A percentile compares a stretch with the other conserved stretches of the same genome.
Conservation (phyloP, 30 jellyfish, hydroid and myxozoan genomes). For the Cassiopea xamachana region DNA sequence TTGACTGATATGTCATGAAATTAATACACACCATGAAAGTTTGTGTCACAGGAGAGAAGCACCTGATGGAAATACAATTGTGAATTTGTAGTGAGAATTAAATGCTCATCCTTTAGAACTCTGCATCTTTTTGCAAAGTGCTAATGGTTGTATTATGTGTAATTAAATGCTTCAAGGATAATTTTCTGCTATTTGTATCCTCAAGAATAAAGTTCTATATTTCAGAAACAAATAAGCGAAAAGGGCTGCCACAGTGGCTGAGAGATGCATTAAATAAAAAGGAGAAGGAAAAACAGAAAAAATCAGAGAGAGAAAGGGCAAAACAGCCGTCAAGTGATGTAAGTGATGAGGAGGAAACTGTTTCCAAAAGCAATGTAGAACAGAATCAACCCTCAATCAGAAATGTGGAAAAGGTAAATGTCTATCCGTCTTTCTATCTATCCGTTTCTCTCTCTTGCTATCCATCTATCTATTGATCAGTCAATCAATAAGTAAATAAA, state of each 20-base stretch:
- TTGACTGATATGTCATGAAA: too few species aligned
- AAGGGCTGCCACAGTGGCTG: slow-evolving; percentile 89
- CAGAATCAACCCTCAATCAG: not conserved
- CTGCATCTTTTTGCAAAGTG: too few species aligned
- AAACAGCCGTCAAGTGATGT: slow-evolving; percentile 21
- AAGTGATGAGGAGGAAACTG: slow-evolving; percentile 17
- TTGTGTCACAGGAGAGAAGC: too few species aligned
- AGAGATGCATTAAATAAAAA: slow-evolving; percentile 80
- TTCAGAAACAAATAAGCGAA: slow-evolving; percentile 53
- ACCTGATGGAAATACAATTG: too few species aligned
- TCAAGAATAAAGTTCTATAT: not conserved
- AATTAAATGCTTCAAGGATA: not conserved
- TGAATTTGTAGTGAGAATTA: too few species aligned
- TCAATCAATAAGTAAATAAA: not conserved
- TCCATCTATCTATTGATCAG: too few species aligned
- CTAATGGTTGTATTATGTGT: too few species aligned
- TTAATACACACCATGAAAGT: too few species aligned
- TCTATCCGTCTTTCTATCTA: too few species aligned
- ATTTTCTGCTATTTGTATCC: not conserved
- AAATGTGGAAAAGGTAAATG: not conserved
- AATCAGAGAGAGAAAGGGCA: slow-evolving; percentile 36
- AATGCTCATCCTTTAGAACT: too few species aligned
- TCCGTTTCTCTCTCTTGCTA: too few species aligned
- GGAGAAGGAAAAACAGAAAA: slow-evolving; percentile 77
- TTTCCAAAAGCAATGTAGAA: not conserved